Percentiles rank a stretch among this genome's conserved stretches.
phyloP scores from a whole-genome alignment of 2,797 vertebrate species.

The Pseudochaenichthys georgianus region DNA sequence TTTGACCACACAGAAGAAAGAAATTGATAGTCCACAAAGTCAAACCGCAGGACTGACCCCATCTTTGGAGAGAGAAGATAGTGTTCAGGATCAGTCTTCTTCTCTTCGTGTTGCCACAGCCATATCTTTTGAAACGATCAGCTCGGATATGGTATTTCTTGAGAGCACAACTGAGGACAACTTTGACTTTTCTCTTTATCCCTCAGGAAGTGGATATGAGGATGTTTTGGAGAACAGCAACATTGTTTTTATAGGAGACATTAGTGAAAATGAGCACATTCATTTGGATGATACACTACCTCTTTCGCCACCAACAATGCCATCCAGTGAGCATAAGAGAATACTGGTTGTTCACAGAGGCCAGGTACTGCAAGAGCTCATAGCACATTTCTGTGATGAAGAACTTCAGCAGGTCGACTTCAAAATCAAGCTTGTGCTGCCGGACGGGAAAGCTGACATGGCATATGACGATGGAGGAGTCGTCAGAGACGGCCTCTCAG shows the following conservation, averaged over 20 bases:
- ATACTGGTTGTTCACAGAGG: no score
- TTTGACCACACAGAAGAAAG: no score
- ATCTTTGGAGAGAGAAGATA: not conserved
- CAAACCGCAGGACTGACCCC: not conserved
- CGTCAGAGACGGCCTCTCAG: no score
- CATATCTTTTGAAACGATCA: not conserved
- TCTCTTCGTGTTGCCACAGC: not conserved
- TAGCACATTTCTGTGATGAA: no score
- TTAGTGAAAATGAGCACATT: slow-evolving; percentile 1
- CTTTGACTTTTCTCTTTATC: not conserved
- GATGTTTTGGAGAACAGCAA: not conserved
- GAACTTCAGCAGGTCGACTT: no score
- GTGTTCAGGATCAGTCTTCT: slow-evolving; percentile 5
- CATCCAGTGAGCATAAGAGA: no score
- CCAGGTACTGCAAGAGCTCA: no score
- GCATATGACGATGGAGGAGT: no score
- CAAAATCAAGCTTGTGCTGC: no score
- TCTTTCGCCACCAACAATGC: no score
- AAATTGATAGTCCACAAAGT: not conserved
- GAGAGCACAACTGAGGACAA: not conserved
- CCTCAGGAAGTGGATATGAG: not conserved
- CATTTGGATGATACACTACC: no score
- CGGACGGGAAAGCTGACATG: no score
- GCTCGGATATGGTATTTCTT: not conserved
- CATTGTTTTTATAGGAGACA: not conserved